A percentile compares a stretch with the other conserved stretches of the same genome.
phyloP scores from a whole-genome alignment of 1,140 invertebrate genomes.

The Brachionus manjavacas region DNA sequence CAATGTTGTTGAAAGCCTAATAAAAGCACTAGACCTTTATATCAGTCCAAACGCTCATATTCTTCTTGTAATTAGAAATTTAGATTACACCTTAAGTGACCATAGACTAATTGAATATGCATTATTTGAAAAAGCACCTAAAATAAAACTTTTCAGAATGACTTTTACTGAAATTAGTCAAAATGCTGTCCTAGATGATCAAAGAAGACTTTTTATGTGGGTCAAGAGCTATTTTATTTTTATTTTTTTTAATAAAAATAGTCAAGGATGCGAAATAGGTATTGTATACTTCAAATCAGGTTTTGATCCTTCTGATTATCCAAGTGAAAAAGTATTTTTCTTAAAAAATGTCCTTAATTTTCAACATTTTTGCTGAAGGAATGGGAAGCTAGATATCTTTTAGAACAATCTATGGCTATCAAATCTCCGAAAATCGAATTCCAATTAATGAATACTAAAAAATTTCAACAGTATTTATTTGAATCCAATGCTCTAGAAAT shows the following conservation, averaged over 20 bases:
- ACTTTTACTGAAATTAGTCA: neutral
- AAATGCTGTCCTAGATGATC: neutral
- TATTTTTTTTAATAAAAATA: neutral
- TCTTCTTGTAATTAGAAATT: neutral
- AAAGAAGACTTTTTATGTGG: constrained; percentile 25
- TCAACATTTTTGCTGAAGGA: neutral
- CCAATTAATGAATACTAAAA: constrained; percentile 17
- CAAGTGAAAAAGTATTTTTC: neutral
- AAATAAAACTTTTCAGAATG: constrained; percentile 11
- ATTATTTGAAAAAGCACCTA: constrained; percentile 11
- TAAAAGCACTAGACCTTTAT: neutral
- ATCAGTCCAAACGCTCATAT: neutral
- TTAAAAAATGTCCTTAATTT: neutral
- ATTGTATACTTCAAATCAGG: constrained; percentile 9
- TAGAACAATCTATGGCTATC: neutral
- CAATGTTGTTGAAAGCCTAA: neutral
- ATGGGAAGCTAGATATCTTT: neutral
- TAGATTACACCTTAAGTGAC: neutral
- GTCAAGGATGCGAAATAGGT: neutral
- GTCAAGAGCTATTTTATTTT: neutral
- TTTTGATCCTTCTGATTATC: constrained; percentile 4
- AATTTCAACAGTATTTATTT: constrained; percentile 36
- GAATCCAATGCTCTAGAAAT: neutral
- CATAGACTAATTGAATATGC: constrained; percentile 6
- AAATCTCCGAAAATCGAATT: constrained; percentile 22